These are phyloP conservation scores for Enoplolaimus lenunculus DNA, from an alignment of 2,888 invertebrate species.

Conservation along the genomic window DNA sequence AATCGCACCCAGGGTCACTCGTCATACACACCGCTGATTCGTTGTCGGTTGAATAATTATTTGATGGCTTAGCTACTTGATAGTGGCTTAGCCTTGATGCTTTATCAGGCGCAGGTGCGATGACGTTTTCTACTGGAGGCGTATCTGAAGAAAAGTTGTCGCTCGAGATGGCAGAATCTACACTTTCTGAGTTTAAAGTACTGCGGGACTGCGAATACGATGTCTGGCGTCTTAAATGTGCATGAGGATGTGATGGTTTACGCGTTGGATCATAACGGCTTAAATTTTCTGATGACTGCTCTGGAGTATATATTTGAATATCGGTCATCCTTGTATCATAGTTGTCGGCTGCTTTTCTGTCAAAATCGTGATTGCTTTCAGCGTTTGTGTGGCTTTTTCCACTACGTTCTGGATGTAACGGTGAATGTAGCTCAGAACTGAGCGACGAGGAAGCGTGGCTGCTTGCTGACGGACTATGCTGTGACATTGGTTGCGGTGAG, in stretches of 20 bases:
- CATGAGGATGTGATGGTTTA: not conserved
- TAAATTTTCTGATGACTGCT: not conserved
- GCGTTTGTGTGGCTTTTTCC: not conserved
- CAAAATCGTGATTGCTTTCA: not conserved
- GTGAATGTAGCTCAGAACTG: not conserved
- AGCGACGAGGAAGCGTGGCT: not conserved
- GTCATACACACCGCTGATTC: not conserved
- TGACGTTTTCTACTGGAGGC: not conserved
- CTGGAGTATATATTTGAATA: not conserved
- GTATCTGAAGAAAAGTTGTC: not conserved
- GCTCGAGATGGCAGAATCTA: not conserved
- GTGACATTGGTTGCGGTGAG: too few species aligned
- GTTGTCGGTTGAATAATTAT: not conserved
- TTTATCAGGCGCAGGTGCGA: not conserved
- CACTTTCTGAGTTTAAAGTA: too few species aligned
- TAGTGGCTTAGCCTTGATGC: not conserved
- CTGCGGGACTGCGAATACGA: not conserved
- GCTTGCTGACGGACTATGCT: not conserved
- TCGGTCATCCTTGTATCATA: too few species aligned
- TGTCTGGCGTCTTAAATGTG: not conserved
- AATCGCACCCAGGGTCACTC: not conserved
- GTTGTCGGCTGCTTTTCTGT: not conserved
- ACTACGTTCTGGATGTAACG: not conserved
- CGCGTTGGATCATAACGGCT: not conserved
- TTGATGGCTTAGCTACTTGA: not conserved